phyloP scores from a whole-genome alignment of 2,113 vertebrate genomes.

The Otocyon megalotis region DNA sequence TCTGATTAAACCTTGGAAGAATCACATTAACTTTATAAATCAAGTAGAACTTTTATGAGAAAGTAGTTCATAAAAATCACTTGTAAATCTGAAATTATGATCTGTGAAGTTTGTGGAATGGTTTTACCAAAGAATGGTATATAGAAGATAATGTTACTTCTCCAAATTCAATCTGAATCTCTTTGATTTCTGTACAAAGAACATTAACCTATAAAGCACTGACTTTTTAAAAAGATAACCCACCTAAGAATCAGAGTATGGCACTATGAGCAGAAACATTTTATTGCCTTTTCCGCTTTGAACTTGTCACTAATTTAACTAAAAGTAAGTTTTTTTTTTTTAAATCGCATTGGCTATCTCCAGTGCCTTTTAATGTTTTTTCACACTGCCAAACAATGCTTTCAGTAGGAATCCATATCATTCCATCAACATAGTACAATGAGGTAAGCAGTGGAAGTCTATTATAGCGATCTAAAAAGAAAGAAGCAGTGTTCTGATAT shows the following conservation, averaged over 20 bases:
- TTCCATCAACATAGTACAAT: neutral
- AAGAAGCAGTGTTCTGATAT: slow-evolving; percentile 1
- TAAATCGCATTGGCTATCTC: neutral
- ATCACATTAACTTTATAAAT: neutral
- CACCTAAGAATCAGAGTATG: neutral
- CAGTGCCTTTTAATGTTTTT: neutral
- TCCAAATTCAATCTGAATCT: neutral
- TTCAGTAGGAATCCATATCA: neutral
- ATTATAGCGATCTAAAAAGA: neutral
- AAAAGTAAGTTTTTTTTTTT: slow-evolving; percentile 14
- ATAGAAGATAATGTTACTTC: neutral
- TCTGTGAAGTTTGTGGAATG: neutral
- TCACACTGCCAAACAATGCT: neutral
- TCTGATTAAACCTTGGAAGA: neutral
- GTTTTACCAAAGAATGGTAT: neutral
- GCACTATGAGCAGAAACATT: neutral
- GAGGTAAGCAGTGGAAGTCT: neutral
- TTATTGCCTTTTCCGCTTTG: neutral
- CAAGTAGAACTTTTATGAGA: neutral
- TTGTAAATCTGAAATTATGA: slow-evolving; percentile 30
- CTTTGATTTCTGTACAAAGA: neutral
- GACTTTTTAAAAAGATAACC: neutral
- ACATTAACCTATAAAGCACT: neutral
- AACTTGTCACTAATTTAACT: slow-evolving; percentile 25
- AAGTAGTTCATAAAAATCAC: neutral